Conservation (phyloP, 2,888 invertebrate genomes). For the Proisotoma minuta region DNA sequence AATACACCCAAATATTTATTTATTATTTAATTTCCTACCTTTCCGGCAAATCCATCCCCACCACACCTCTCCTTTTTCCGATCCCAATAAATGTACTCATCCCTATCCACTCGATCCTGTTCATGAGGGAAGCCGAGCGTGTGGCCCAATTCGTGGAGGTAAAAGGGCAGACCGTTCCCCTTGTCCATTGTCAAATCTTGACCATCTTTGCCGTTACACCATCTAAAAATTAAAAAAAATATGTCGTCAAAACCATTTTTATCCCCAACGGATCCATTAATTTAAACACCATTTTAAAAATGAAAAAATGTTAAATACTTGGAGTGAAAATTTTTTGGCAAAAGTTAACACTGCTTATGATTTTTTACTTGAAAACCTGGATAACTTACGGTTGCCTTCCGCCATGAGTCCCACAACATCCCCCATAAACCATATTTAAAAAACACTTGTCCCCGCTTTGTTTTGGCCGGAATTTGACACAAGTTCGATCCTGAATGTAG, state of each 20-base stretch:
- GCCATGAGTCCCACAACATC: conserved; percentile 8
- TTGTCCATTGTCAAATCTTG: not conserved
- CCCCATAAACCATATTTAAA: not conserved
- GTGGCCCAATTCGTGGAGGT: conserved; percentile 8
- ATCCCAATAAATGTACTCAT: conserved; percentile 14
- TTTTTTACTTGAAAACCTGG: not conserved
- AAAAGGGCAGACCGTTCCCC: not conserved
- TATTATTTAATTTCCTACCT: no score
- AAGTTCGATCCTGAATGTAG: conserved; percentile 5
- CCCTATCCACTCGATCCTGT: not conserved
- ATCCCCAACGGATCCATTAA: no score
- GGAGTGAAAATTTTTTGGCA: no score
- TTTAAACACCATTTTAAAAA: no score
- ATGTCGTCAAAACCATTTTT: no score
- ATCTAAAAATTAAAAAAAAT: no score
- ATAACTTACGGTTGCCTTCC: conserved; percentile 1
- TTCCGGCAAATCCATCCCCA: conserved; percentile 1
- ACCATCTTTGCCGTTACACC: no score
- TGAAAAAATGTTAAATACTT: no score
- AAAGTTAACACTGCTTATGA: no score
- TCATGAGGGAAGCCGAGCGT: conserved; percentile 1
- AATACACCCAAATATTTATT: no score
- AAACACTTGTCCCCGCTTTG: not conserved
- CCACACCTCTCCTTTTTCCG: not conserved
- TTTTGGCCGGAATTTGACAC: not conserved